Percentiles rank a stretch among this genome's conserved stretches.
These are phyloP conservation scores for Blastobasis adustella DNA, from an alignment of 2,888 invertebrate genomes.

Conservation along the genomic window DNA sequence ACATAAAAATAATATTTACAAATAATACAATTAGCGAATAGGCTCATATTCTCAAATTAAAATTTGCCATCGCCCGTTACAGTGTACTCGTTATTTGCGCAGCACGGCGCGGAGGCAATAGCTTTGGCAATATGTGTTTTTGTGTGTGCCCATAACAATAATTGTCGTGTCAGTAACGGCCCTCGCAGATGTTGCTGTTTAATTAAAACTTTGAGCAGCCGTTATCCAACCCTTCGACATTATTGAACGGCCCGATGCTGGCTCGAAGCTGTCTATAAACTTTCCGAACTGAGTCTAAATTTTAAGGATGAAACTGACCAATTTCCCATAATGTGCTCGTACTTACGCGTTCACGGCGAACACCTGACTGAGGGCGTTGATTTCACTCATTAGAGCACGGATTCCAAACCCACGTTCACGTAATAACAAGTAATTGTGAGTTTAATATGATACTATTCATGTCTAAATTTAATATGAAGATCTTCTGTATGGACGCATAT, in stretches of 20 bases:
- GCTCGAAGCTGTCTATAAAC: slow-evolving; percentile 41
- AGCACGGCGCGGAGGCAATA: not conserved
- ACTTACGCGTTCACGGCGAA: too few relatives aligned
- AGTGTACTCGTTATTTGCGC: not conserved
- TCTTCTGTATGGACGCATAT: too few relatives aligned
- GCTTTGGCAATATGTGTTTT: slow-evolving; percentile 33
- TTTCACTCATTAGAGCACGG: too few relatives aligned
- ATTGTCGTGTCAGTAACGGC: slow-evolving; percentile 53
- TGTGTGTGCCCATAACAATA: slow-evolving; percentile 49
- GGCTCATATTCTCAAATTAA: too few relatives aligned
- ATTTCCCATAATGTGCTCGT: slow-evolving; percentile 16
- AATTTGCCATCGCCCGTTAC: too few relatives aligned
- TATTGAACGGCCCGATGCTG: slow-evolving; percentile 42
- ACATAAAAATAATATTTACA: too few relatives aligned
- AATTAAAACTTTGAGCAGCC: slow-evolving; percentile 66
- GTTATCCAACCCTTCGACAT: slow-evolving; percentile 53
- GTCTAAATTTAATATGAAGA: too few relatives aligned
- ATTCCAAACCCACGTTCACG: too few relatives aligned
- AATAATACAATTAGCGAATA: too few relatives aligned
- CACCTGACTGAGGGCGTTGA: too few relatives aligned
- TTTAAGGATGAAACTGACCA: slow-evolving; percentile 32
- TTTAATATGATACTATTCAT: too few relatives aligned
- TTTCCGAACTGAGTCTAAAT: slow-evolving; percentile 31
- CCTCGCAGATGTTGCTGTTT: slow-evolving; percentile 61
- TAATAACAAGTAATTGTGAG: too few relatives aligned